Evolutionary conservation across 2,113 vertebrate genomes (phyloP).

Genomic region (Climacteris rufus): DNA sequence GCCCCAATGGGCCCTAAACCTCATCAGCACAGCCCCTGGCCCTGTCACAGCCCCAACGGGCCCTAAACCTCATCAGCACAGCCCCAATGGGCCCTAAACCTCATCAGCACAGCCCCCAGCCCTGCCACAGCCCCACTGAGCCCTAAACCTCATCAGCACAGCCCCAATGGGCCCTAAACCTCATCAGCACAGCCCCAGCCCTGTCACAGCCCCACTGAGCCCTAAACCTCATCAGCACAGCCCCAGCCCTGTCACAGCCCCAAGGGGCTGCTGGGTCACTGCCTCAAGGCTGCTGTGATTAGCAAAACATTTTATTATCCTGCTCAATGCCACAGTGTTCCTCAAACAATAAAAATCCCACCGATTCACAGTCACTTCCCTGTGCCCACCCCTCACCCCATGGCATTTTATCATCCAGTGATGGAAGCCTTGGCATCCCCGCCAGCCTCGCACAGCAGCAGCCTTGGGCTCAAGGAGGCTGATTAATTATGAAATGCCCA

Average conservation of each 20-base stretch:
- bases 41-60: not conserved
- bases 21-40: no score
- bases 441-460: not conserved
- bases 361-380: not conserved
- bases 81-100: no score
- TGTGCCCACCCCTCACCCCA: accelerated
- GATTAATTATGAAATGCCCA: not conserved
- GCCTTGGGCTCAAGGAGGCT: not conserved
- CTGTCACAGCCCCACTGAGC: no score
- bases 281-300: not conserved
- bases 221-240: not conserved
- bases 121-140: no score
- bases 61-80: no score
- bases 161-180: no score
- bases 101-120: no score
- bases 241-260: not conserved
- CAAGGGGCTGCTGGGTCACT: not conserved
- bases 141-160: no score
- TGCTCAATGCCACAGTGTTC: not conserved
- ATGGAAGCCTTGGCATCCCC: not conserved
- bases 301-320: not conserved
- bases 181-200: no score
- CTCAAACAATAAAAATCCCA: not conserved
- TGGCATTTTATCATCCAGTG: accelerated
- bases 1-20: no score